Percentiles rank a stretch among this genome's conserved stretches.
Conservation (phyloP, 1,140 invertebrate species). For the Laodelphax striatellus region DNA sequence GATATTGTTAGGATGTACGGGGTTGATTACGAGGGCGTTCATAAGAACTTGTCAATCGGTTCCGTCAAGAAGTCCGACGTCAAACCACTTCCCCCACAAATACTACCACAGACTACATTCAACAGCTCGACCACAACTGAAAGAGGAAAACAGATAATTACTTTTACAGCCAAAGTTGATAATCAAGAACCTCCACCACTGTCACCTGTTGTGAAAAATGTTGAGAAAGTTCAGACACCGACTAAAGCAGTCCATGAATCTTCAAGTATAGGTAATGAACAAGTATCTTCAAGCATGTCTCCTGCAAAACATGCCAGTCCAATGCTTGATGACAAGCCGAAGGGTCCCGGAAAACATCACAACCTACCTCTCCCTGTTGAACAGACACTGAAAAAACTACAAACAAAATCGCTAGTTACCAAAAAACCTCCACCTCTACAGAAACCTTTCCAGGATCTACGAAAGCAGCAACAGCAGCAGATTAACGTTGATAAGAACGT, state of each 20-base stretch:
- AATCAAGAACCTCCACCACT: not conserved
- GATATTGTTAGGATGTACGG: constrained; percentile 3
- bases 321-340: not conserved
- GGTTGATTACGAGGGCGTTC: not conserved
- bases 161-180: not conserved
- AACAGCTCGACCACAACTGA: no score
- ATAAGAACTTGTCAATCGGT: no score
- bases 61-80: no score
- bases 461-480: no score
- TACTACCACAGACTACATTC: no score
- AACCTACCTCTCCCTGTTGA: constrained; percentile 21
- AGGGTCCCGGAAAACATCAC: constrained; percentile 18
- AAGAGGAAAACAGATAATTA: no score
- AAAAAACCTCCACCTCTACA: constrained; percentile 3
- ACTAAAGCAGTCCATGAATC: no score
- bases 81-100: no score
- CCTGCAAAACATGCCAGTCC: no score
- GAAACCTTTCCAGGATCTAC: not conserved
- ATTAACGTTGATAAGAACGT: not conserved
- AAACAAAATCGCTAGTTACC: not conserved
- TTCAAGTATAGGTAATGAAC: no score
- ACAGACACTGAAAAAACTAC: constrained; percentile 18
- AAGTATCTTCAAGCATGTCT: no score
- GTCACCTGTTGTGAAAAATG: not conserved
- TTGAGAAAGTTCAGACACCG: no score